Base-by-base conservation (phyloP, 1,140 invertebrate genomes). In the Drosophila trapezifrons region DNA sequence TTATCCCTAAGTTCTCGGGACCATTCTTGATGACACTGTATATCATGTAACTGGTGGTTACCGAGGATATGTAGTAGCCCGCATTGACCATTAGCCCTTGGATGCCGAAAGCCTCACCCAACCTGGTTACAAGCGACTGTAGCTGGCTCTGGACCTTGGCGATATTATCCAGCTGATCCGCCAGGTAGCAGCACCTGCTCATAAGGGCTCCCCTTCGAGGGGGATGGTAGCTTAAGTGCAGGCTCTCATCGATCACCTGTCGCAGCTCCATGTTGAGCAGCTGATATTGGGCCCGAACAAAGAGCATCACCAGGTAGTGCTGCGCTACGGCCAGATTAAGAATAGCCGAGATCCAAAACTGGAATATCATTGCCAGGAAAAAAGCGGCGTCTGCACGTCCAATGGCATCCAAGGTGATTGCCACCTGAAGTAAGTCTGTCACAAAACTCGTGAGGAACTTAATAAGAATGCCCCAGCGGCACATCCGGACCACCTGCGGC, bases 181-280 rank as follows among this genome's bases (percentile, higher is more conserved):
- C 60, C 8, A 76, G 22, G 3, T 1, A 15, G n/a, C 73, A 76
- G 18, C 73, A 76, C n/a, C 22, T 47, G 12, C 62, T 67, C 54
- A 76, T 54, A 6, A 76, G 76, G 4, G 17, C 40, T 8, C 51
- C 72, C 4, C n/a, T 29, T 0, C 52, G 17, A 6, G 35, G 32
- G 0, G 27, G 38, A 6, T 6, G 22, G 5, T 27, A 13, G 5
- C 35, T 59, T 4, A 76, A 6, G 0, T 13, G 12, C 2, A 1
- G n/a, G 6, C 35, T 15, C 18, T 76, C 73, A 2, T 20, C 18
- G 0, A 76, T n/a, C 29, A 76, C 42, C 18, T 54, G 2, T 4
- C 15, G 20, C 6, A 76, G 47, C 12, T 76, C 73, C 0, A 7
- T 15, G n/a, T 67, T 76, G 0, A 76, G 25, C 12, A 76, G 38